phyloP scores from a whole-genome alignment of 1,140 invertebrate species.

The Anastrepha ludens region DNA sequence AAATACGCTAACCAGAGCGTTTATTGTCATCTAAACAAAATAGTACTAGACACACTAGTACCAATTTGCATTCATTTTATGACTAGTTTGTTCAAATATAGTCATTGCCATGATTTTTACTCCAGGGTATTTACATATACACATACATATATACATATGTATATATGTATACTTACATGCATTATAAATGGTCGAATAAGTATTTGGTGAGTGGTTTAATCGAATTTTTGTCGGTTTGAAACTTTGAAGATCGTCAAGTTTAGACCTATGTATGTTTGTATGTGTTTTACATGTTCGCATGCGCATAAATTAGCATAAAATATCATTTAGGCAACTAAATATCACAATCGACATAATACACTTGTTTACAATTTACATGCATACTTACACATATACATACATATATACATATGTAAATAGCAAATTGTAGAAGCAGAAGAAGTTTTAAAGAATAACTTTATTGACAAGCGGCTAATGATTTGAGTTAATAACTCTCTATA shows the following conservation, averaged over 20 bases:
- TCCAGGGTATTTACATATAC: no score
- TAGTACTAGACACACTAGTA: no score
- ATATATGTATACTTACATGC: no score
- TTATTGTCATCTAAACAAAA: no score
- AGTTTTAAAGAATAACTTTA: no score
- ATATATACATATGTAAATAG: neutral
- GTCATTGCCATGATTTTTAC: no score
- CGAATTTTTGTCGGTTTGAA: neutral
- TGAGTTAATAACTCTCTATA: neutral
- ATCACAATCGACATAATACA: neutral
- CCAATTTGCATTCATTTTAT: no score
- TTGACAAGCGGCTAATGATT: neutral
- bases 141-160: no score
- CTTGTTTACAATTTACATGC: constrained; percentile 29
- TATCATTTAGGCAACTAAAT: neutral
- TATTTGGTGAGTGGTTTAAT: neutral
- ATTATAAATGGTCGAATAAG: neutral
- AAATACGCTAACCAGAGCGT: no score
- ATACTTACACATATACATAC: no score
- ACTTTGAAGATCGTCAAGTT: constrained; percentile 9
- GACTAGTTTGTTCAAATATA: no score
- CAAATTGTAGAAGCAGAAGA: neutral
- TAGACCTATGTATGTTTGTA: neutral
- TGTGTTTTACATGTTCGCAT: neutral
- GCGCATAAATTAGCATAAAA: neutral